phyloP scores from a whole-genome alignment of 2,113 vertebrate species.

The Tringa solitaria region DNA sequence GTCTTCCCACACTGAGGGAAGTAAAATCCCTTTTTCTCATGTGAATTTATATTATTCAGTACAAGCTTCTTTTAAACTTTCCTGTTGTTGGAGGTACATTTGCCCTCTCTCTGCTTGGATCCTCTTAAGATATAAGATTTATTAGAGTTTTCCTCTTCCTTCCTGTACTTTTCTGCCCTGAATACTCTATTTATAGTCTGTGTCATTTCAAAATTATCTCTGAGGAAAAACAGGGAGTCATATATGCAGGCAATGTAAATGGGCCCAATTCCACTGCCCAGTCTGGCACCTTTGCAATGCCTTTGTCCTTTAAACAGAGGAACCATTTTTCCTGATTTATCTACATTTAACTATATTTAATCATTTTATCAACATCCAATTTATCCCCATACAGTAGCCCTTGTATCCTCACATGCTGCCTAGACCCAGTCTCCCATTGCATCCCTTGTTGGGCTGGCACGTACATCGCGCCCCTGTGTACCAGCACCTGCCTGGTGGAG shows the following conservation, averaged over 20 bases:
- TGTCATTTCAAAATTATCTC: not conserved
- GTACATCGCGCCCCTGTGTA: not conserved
- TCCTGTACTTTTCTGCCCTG: conserved; percentile 8
- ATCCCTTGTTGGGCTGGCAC: not conserved
- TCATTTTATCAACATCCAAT: not conserved
- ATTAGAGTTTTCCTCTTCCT: conserved; percentile 27
- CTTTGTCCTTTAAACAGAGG: not conserved
- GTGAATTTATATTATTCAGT: not conserved
- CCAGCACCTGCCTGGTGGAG: not conserved
- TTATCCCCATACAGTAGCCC: not conserved
- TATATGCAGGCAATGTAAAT: not conserved
- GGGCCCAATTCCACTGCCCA: not conserved
- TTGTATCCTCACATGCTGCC: not conserved
- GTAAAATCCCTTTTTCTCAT: not conserved
- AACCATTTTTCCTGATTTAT: not conserved
- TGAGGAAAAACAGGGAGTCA: not conserved
- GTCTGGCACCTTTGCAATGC: not conserved
- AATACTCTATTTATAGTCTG: not conserved
- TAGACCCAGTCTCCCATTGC: rapidly evolving
- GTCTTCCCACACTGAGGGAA: not conserved
- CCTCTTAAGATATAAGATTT: conserved; percentile 12
- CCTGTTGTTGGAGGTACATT: not conserved
- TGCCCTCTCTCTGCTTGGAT: not conserved
- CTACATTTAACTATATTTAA: not conserved
- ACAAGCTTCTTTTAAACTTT: not conserved